These are phyloP conservation scores for Boloria selene DNA, from an alignment of 2,888 invertebrate genomes.

Conservation along the genomic window DNA sequence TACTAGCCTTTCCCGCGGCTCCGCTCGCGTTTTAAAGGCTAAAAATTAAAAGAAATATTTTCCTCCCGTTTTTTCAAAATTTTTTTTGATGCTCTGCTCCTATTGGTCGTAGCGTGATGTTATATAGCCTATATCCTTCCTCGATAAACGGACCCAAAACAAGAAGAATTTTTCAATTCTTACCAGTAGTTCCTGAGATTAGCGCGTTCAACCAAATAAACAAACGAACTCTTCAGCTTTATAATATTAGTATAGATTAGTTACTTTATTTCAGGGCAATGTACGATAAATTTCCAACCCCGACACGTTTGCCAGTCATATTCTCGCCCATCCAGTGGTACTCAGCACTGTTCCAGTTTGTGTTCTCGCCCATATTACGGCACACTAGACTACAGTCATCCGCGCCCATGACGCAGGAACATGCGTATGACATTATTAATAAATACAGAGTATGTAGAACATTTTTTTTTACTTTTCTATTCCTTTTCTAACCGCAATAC, in stretches of 20 bases:
- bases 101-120: too few relatives aligned
- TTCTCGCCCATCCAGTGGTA: slow-evolving; percentile 60
- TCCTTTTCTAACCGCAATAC: background rate
- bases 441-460: slow-evolving; percentile 45
- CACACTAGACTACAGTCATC: slow-evolving; percentile 56
- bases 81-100: too few relatives aligned
- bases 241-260: background rate
- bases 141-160: too few relatives aligned
- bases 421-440: slow-evolving; percentile 52
- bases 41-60: too few relatives aligned
- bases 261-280: slow-evolving; percentile 28
- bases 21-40: too few relatives aligned
- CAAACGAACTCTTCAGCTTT: too few relatives aligned
- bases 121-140: too few relatives aligned
- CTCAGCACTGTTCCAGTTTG: slow-evolving; percentile 48
- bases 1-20: too few relatives aligned
- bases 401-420: slow-evolving; percentile 44
- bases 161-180: too few relatives aligned
- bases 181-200: too few relatives aligned
- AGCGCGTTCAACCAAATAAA: too few relatives aligned
- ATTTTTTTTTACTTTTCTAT: background rate
- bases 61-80: too few relatives aligned
- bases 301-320: slow-evolving; percentile 47
- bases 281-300: slow-evolving; percentile 47
- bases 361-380: slow-evolving; percentile 49